Evolutionary conservation across 2,797 vertebrate genomes (phyloP).

Genomic region (Pseudochaenichthys georgianus): DNA sequence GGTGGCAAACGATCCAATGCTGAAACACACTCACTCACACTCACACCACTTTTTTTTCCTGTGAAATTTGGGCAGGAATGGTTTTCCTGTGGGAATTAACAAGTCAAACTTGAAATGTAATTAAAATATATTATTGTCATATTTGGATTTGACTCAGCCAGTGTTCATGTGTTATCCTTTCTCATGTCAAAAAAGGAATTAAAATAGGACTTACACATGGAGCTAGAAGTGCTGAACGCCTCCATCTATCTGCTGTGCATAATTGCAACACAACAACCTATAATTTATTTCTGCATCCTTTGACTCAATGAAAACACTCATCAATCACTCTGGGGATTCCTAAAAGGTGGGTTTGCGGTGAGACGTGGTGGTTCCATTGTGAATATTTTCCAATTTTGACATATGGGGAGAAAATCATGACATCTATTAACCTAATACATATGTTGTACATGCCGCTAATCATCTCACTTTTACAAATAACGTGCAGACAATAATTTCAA

Average conservation of each 20-base stretch:
- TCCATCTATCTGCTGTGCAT: constrained; percentile 1
- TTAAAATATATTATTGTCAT: constrained; percentile 6
- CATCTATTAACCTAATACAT: constrained; percentile 6
- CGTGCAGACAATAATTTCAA: not conserved
- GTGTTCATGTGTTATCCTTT: constrained; percentile 7
- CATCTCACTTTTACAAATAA: not conserved
- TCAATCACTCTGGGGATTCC: constrained; percentile 3
- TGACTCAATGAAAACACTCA: constrained; percentile 2
- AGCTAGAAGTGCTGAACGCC: constrained; percentile 6
- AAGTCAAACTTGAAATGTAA: not conserved
- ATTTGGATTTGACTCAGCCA: constrained; percentile 1
- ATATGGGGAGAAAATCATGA: not conserved
- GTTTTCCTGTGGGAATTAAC: constrained; percentile 5
- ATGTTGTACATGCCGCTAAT: not conserved
- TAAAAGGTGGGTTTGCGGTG: not conserved
- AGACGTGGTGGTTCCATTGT: not conserved
- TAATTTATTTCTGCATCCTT: constrained; percentile 14
- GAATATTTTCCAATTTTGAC: constrained; percentile 18
- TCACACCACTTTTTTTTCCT: constrained; percentile 15
- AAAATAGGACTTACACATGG: not conserved
- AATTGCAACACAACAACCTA: constrained; percentile 10
- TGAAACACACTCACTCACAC: constrained; percentile 26
- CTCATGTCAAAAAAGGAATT: constrained; percentile 9
- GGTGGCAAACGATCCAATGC: constrained; percentile 30
- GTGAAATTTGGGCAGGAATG: constrained; percentile 9